phyloP scores from a whole-genome alignment of 1,140 invertebrate genomes.

The Pogonognathellus flavescens region DNA sequence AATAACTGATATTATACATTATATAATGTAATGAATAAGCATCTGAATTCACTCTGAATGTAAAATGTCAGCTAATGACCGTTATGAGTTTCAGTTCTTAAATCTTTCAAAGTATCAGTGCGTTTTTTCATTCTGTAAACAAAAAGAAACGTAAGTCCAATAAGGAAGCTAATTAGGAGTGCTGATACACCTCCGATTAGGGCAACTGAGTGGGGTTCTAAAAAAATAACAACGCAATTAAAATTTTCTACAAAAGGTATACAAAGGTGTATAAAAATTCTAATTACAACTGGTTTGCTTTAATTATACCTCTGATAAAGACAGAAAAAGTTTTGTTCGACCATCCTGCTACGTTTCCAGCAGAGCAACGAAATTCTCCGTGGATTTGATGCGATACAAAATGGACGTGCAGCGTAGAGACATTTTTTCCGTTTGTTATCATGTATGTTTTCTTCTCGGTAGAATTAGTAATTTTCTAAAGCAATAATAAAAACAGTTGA shows the following conservation, averaged over 20 bases:
- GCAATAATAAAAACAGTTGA: background rate
- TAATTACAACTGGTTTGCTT: background rate
- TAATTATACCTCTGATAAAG: background rate
- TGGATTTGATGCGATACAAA: background rate
- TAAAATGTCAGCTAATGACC: no score
- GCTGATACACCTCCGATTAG: background rate
- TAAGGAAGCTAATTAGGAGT: background rate
- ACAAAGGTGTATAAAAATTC: no score
- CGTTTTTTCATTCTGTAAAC: background rate
- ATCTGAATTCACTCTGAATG: no score
- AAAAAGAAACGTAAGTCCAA: background rate
- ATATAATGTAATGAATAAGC: no score
- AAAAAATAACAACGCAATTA: background rate
- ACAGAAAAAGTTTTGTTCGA: background rate
- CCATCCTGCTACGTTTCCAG: background rate
- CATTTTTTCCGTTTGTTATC: background rate
- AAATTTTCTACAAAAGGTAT: background rate
- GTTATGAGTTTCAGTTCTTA: background rate
- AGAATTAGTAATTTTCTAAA: background rate
- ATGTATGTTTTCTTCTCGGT: background rate
- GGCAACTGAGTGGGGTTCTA: background rate
- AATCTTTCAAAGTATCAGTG: background rate
- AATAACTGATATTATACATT: no score
- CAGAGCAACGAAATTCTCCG: background rate
- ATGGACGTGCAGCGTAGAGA: background rate